Percentiles rank a stretch among this genome's conserved stretches.
phyloP scores from a whole-genome alignment of 2,888 invertebrate species.

The Spialia ferax region DNA sequence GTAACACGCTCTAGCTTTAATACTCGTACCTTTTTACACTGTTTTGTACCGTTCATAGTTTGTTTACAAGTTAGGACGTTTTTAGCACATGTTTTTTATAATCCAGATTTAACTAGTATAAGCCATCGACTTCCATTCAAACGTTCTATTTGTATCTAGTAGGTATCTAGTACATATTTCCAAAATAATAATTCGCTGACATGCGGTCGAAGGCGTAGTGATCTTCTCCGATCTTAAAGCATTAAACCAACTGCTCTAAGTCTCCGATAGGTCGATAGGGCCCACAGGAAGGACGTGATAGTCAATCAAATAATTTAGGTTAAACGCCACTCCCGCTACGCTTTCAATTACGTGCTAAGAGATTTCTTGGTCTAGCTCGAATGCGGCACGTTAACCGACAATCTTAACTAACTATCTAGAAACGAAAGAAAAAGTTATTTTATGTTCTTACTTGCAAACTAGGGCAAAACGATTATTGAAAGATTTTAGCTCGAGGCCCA shows the following conservation, averaged over 20 bases:
- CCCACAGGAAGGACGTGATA: conserved; percentile 60
- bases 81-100: too few species aligned
- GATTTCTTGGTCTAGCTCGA: conserved; percentile 38
- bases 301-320: conserved; percentile 81
- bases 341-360: conserved; percentile 40
- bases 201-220: conserved; percentile 23
- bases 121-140: too few species aligned
- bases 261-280: conserved; percentile 55
- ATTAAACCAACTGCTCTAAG: too few species aligned
- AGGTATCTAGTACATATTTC: background rate
- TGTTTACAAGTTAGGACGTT: too few species aligned
- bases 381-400: conserved; percentile 38
- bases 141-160: too few species aligned
- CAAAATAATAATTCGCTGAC: conserved; percentile 13
- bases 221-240: conserved; percentile 50
- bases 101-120: too few species aligned
- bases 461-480: background rate
- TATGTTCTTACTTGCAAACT: background rate
- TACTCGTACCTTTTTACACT: too few species aligned
- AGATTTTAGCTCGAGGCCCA: background rate
- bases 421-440: conserved; percentile 9
- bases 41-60: too few species aligned
- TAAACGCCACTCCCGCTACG: conserved; percentile 56
- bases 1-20: too few species aligned
- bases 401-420: conserved; percentile 45